Conservation (phyloP, 2,888 invertebrate genomes). For the Cantharis rustica region DNA sequence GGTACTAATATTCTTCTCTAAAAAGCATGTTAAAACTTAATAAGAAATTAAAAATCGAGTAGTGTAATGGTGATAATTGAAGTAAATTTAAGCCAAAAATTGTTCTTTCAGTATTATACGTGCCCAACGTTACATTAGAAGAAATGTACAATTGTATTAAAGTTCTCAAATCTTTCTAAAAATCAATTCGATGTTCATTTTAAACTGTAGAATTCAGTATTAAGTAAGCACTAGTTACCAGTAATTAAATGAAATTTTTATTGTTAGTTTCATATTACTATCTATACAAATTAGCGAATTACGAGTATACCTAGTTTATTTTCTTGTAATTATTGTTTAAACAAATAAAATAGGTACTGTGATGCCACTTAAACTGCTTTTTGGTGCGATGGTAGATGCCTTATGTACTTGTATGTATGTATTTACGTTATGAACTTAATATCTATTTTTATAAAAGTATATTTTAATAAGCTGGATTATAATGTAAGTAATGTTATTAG, state of each 20-base stretch:
- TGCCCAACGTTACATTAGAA: not conserved
- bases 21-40: not conserved
- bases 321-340: not conserved
- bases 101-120: not conserved
- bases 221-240: not conserved
- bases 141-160: not conserved
- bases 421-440: conserved; percentile 11
- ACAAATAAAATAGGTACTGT: conserved; percentile 15
- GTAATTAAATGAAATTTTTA: not conserved
- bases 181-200: not conserved
- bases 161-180: not conserved
- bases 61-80: not conserved
- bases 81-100: not conserved
- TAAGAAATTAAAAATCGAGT: not conserved
- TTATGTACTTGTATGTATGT: conserved; percentile 17
- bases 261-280: not conserved
- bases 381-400: conserved; percentile 25
- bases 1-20: not conserved
- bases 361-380: conserved; percentile 15
- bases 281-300: not conserved
- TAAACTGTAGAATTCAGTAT: not conserved
- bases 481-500: not conserved
- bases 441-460: conserved; percentile 27
- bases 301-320: not conserved
- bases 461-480: conserved; percentile 3